Evolutionary conservation across 2,113 vertebrate genomes (phyloP).

Genomic region (Odocoileus hemionus): DNA sequence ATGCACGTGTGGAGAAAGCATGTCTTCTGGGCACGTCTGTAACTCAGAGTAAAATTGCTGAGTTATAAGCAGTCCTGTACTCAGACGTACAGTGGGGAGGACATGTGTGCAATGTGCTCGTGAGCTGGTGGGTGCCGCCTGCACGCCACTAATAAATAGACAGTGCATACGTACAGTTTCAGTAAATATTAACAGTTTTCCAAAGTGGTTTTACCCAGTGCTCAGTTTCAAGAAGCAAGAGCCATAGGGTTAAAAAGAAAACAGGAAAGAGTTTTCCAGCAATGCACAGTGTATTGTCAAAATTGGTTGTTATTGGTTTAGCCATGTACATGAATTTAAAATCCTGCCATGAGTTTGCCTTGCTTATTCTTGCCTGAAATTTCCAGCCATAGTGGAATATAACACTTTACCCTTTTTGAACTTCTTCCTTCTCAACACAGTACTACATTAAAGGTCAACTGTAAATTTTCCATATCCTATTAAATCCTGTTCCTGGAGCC

Average conservation of each 20-base stretch:
- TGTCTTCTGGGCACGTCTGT: not conserved
- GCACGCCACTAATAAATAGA: not conserved
- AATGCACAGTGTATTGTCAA: not conserved
- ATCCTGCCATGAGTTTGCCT: not conserved
- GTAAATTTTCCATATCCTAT: slow-evolving; percentile 56
- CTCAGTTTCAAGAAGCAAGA: not conserved
- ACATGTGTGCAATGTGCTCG: not conserved
- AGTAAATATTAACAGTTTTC: not conserved
- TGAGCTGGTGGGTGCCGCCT: not conserved
- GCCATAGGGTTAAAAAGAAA: not conserved
- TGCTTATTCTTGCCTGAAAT: slow-evolving; percentile 49
- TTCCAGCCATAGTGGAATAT: slow-evolving; percentile 60
- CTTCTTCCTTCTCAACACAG: not conserved
- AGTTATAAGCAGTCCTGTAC: not conserved
- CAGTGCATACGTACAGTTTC: not conserved
- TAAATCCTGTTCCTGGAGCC: not conserved
- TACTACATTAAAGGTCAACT: slow-evolving; percentile 55
- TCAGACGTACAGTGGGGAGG: not conserved
- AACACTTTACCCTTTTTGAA: slow-evolving; percentile 55
- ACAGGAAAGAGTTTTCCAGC: not conserved
- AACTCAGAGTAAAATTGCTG: not conserved
- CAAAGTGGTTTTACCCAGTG: not conserved
- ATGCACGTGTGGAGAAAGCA: not conserved
- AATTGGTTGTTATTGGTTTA: not conserved
- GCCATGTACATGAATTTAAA: slow-evolving; percentile 12